These are phyloP conservation scores for Hylaeus anthracinus DNA, from an alignment of 1,140 invertebrate genomes.

Conservation along the genomic window DNA sequence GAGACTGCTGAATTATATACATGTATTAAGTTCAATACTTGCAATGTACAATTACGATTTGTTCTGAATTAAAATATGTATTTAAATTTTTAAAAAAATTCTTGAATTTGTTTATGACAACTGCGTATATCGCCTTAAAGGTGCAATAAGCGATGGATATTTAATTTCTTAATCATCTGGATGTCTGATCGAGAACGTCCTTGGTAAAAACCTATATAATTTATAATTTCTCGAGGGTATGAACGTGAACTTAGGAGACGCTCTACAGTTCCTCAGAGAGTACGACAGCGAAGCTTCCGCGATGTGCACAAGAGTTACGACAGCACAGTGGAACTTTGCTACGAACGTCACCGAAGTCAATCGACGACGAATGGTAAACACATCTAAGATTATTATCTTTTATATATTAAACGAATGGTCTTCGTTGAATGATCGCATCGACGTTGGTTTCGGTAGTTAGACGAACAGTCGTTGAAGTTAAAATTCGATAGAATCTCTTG, in stretches of 20 bases:
- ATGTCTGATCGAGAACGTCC: too few species aligned
- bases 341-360: slow-evolving; percentile 90
- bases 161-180: neutral
- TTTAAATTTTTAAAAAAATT: too few species aligned
- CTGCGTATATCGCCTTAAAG: too few species aligned
- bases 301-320: slow-evolving; percentile 87
- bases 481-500: slow-evolving; percentile 89
- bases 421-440: neutral
- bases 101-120: too few species aligned
- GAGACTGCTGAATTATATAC: too few species aligned
- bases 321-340: slow-evolving; percentile 88
- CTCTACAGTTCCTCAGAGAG: slow-evolving; percentile 86
- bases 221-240: slow-evolving; percentile 81
- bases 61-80: too few species aligned
- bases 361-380: slow-evolving; percentile 84
- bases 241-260: slow-evolving; percentile 87
- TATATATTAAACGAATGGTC: neutral
- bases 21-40: too few species aligned
- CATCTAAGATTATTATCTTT: neutral
- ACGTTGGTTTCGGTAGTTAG: slow-evolving; percentile 75
- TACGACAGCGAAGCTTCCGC: slow-evolving; percentile 87
- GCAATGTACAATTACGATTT: too few species aligned
- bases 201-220: neutral
- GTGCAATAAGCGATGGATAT: too few species aligned
- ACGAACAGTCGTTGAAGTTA: slow-evolving; percentile 85